Base-by-base conservation (phyloP, 2,888 invertebrate species). In the Drosophila siamana region DNA sequence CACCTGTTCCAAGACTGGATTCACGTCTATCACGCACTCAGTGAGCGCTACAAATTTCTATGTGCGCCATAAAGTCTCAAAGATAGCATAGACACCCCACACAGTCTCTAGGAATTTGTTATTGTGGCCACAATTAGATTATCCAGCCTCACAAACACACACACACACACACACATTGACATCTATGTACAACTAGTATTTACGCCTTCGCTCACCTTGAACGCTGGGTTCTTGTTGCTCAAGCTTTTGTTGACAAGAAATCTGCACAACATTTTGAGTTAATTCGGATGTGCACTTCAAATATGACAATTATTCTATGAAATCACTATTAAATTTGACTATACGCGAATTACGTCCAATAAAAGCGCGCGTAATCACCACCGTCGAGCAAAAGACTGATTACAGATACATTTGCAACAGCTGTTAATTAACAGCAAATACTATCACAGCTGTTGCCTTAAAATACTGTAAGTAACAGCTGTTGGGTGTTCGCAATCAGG, bases 161-260 rank as follows among this genome's bases (percentile, higher is more conserved):
- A 41, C 1, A 19, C 9, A 9, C 4, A 24, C 4, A 9, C 4
- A 19, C 2, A 2, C 16, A 16, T 15, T n/a, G 16, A 6, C 26
- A 11, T 51, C 24, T 51, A 54, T 7, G 26, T 16, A 24, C 46
- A 47, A 47, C 22, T 41, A 28, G 15, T 61, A 26, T 2, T 4
- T n/a, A 11, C 4, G 9, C 36, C 82, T 8, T 9, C 7, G 11
- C 46, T 83, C 59, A 90, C 90, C 89, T 89, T 90, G 26, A 85
- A 68, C 13, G 80, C 44, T 16, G 67, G 69, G 8, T 60, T 78
- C 38, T 78, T 78, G 55, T 65, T 47, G 15, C 38, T 66, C 13
- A 82, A 6, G 4, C 60, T 61, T 26, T 74, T 73, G 11, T 65
- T 68, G 3, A 67, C 33, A 33, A 86, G 64, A 22, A 83, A 65